These are phyloP conservation scores for Punctoribates punctum DNA, from an alignment of 2,888 invertebrate species.

Conservation along the genomic window DNA sequence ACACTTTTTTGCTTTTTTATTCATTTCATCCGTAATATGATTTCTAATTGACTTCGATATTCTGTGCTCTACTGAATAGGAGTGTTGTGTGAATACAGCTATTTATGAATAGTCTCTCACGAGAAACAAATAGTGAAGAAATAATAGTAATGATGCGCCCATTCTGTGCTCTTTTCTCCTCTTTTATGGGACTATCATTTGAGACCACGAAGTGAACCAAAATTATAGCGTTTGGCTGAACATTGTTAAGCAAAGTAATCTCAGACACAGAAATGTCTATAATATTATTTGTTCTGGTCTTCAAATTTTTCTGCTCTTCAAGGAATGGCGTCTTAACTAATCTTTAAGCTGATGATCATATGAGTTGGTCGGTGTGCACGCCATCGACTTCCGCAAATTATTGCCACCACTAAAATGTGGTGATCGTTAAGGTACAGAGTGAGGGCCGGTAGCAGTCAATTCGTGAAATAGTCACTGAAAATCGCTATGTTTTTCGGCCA, in stretches of 20 bases:
- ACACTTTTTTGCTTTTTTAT: not conserved
- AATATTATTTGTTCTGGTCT: not conserved
- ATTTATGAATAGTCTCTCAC: not conserved
- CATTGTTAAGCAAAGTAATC: constrained; percentile 18
- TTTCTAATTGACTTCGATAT: not conserved
- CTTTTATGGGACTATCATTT: constrained; percentile 14
- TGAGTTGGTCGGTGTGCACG: constrained; percentile 8
- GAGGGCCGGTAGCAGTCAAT: not conserved
- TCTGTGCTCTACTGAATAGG: not conserved
- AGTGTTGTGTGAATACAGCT: not conserved
- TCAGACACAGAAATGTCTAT: not conserved
- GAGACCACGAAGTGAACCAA: constrained; percentile 28
- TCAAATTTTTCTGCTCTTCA: constrained; percentile 4
- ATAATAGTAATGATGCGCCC: constrained; percentile 6
- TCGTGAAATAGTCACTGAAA: not conserved
- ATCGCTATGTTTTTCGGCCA: not conserved
- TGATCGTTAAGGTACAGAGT: not conserved
- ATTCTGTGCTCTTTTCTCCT: not conserved
- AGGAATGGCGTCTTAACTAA: not conserved
- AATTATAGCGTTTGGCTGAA: constrained; percentile 26
- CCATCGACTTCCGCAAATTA: constrained; percentile 30
- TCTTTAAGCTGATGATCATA: constrained; percentile 17
- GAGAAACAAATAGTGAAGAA: constrained; percentile 32
- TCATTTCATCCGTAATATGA: too few species aligned
- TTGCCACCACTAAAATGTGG: constrained; percentile 17